These are phyloP conservation scores for Ooceraea biroi DNA, from an alignment of 1,140 invertebrate species.

Conservation along the genomic window DNA sequence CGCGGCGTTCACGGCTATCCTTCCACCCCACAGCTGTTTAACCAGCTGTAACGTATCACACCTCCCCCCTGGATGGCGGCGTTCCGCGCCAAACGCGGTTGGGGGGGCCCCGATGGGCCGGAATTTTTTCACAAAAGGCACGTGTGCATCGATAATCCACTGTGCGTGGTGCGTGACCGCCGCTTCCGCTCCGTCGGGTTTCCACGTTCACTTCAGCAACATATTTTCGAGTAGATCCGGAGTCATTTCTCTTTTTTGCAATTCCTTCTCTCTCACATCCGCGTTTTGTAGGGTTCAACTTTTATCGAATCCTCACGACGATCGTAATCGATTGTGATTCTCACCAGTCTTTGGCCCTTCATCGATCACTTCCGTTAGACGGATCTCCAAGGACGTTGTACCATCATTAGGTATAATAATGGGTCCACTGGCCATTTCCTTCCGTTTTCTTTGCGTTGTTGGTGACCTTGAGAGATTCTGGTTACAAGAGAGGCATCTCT, in stretches of 20 bases:
- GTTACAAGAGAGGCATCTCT: background rate
- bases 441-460: background rate
- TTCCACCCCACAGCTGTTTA: slow-evolving; percentile 76
- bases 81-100: background rate
- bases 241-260: background rate
- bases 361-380: background rate
- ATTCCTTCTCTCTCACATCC: no score
- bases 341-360: background rate
- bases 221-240: background rate
- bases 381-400: background rate
- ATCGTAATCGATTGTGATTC: background rate
- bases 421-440: background rate
- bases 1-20: slow-evolving; percentile 75
- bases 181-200: slow-evolving; percentile 65
- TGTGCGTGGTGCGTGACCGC: slow-evolving; percentile 65
- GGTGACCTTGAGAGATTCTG: background rate
- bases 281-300: background rate
- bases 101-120: slow-evolving; percentile 43
- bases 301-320: background rate
- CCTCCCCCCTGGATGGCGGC: slow-evolving; percentile 61
- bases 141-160: slow-evolving; percentile 70
- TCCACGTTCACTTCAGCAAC: slow-evolving; percentile 20
- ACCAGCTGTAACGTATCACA: slow-evolving; percentile 79
- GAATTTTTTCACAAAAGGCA: slow-evolving; percentile 75
- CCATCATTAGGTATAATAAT: background rate